phyloP scores from a whole-genome alignment of 2,113 vertebrate species.

The Gadus chalcogrammus region DNA sequence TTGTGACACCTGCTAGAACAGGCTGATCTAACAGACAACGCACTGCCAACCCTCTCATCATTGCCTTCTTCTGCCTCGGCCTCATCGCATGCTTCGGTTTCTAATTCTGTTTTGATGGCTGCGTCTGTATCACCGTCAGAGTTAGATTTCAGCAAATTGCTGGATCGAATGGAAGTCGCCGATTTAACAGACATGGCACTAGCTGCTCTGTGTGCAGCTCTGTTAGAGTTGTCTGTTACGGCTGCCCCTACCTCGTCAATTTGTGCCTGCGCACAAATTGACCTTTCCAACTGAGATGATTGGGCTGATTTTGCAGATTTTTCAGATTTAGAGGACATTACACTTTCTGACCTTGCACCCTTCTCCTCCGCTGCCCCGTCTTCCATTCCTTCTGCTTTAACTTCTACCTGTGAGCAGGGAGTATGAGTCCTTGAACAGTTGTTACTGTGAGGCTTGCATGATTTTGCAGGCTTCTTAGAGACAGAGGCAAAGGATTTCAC shows the following conservation, averaged over 20 bases:
- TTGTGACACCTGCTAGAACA: background rate
- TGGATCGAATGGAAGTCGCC: background rate
- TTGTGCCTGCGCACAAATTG: no score
- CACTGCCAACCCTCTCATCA: background rate
- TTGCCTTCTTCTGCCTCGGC: background rate
- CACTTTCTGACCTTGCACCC: background rate
- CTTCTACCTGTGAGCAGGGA: no score
- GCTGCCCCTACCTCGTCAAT: no score
- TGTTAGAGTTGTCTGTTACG: background rate
- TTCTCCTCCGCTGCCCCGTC: background rate
- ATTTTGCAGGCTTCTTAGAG: background rate
- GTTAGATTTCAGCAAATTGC: background rate
- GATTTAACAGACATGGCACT: slow-evolving; percentile 1
- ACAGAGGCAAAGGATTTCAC: background rate
- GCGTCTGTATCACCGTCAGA: no score
- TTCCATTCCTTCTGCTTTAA: background rate
- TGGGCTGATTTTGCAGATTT: no score
- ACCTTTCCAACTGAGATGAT: no score
- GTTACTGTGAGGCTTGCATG: no score
- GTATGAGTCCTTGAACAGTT: no score
- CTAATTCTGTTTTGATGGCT: no score
- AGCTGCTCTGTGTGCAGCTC: background rate
- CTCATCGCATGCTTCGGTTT: background rate
- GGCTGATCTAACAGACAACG: background rate
- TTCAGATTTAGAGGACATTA: no score